A percentile compares a stretch with the other conserved stretches of the same genome.
These are phyloP conservation scores for Drosophila aff. DNA, from an alignment of 1,140 invertebrate species.

Conservation along the genomic window DNA sequence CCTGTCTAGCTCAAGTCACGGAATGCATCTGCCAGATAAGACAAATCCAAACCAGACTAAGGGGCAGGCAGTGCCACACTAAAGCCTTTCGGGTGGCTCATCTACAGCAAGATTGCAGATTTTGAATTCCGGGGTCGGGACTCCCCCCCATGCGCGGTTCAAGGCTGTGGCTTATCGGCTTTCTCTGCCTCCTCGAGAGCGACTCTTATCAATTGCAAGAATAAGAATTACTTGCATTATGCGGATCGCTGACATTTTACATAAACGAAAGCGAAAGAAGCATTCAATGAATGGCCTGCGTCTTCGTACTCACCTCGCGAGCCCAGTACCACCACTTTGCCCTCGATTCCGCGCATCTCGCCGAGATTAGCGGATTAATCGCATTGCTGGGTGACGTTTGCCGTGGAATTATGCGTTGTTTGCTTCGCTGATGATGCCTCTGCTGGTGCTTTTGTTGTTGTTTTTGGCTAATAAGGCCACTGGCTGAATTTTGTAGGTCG, in stretches of 20 bases:
- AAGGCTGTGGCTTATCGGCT: conserved; percentile 45
- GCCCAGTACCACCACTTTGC: conserved; percentile 93
- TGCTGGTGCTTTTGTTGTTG: conserved; percentile 5
- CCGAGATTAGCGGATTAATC: conserved; percentile 48
- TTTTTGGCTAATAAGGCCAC: conserved; percentile 24
- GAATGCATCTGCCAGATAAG: conserved; percentile 21
- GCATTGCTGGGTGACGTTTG: conserved; percentile 39
- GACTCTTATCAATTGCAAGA: conserved; percentile 37
- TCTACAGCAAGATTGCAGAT: background rate
- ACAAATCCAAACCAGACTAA: background rate
- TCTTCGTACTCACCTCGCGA: conserved; percentile 88
- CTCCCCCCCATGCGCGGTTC: background rate
- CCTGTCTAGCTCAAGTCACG: background rate
- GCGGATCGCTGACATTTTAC: conserved; percentile 13
- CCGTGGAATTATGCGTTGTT: conserved; percentile 19
- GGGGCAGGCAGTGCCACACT: background rate
- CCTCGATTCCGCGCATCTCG: conserved; percentile 90
- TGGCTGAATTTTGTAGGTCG: conserved; percentile 6
- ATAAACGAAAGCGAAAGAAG: conserved; percentile 11
- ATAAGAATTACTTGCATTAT: conserved; percentile 39
- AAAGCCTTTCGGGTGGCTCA: conserved; percentile 15
- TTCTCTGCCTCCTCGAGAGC: background rate
- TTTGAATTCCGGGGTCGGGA: background rate
- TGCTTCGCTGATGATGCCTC: background rate
- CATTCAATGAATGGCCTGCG: conserved; percentile 26